Evolutionary conservation across 2,888 invertebrate genomes (phyloP).

Genomic region (Athrips mouffetella): DNA sequence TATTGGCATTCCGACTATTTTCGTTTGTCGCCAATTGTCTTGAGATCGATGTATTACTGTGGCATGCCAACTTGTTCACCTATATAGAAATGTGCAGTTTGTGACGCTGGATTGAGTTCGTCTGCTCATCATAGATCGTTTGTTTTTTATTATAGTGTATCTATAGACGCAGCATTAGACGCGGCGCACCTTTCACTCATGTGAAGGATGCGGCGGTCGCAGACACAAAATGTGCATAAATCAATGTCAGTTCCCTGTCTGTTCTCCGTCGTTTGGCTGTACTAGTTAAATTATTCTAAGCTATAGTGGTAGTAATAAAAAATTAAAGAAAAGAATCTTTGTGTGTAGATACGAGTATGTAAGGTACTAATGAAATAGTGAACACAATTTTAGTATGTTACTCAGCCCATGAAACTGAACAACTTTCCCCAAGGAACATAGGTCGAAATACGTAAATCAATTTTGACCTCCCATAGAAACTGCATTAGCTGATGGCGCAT

Average conservation of each 20-base stretch:
- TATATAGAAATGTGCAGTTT: constrained; percentile 44
- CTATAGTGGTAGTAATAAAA: constrained; percentile 7
- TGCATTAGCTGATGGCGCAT: no score
- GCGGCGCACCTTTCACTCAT: constrained; percentile 39
- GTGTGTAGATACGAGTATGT: no score
- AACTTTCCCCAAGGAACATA: no score
- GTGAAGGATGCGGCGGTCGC: constrained; percentile 40
- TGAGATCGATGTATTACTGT: constrained; percentile 38
- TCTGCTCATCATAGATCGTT: constrained; percentile 22
- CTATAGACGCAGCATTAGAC: neutral
- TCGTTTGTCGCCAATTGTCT: constrained; percentile 59
- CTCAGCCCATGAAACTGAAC: no score
- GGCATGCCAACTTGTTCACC: constrained; percentile 42
- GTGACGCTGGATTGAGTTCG: constrained; percentile 29
- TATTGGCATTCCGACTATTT: constrained; percentile 66
- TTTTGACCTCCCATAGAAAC: no score
- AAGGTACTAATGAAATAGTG: no score
- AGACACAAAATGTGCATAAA: constrained; percentile 51
- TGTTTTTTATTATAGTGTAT: constrained; percentile 22
- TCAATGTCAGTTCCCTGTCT: constrained; percentile 47
- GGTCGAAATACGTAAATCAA: no score
- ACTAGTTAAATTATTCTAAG: constrained; percentile 28
- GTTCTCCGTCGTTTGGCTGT: constrained; percentile 43
- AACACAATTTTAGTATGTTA: no score
- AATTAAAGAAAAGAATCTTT: no score